Evolutionary conservation across 2,113 vertebrate genomes (phyloP).

Genomic region (Scomber colias): DNA sequence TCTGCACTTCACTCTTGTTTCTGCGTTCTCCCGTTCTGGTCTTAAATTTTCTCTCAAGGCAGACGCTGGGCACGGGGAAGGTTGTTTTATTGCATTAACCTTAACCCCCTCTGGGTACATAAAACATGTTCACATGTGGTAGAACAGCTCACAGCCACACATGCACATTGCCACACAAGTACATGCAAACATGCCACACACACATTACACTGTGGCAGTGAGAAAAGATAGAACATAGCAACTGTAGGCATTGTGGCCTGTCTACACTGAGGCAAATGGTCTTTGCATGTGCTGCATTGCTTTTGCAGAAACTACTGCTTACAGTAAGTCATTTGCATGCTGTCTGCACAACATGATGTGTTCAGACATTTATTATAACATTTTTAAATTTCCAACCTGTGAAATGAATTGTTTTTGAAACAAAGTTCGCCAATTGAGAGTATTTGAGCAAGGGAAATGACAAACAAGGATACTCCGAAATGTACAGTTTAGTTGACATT

Average conservation of each 20-base stretch:
- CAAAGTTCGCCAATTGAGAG: constrained; percentile 8
- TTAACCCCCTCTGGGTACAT: constrained; percentile 72
- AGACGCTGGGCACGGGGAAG: constrained; percentile 67
- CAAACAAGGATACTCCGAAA: neutral
- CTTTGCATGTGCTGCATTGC: constrained; percentile 29
- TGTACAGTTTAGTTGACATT: neutral
- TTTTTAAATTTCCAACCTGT: constrained; percentile 25
- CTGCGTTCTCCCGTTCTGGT: constrained; percentile 28
- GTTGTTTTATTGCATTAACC: constrained; percentile 82
- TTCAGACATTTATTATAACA: constrained; percentile 23
- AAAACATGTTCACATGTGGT: constrained; percentile 79
- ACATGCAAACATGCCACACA: constrained; percentile 41
- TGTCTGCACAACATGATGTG: neutral
- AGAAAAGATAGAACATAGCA: constrained; percentile 57
- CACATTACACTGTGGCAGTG: constrained; percentile 35
- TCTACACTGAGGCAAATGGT: constrained; percentile 47
- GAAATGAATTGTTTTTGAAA: constrained; percentile 12
- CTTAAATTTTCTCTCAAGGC: constrained; percentile 63
- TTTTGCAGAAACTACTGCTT: constrained; percentile 14
- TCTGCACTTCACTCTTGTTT: constrained; percentile 38
- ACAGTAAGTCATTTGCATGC: constrained; percentile 22
- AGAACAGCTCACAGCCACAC: constrained; percentile 55
- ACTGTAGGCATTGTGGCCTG: constrained; percentile 35
- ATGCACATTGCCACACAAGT: constrained; percentile 22
- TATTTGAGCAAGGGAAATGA: constrained; percentile 2